Conservation (phyloP, 1,140 invertebrate species). For the Agrypnia vestita region DNA sequence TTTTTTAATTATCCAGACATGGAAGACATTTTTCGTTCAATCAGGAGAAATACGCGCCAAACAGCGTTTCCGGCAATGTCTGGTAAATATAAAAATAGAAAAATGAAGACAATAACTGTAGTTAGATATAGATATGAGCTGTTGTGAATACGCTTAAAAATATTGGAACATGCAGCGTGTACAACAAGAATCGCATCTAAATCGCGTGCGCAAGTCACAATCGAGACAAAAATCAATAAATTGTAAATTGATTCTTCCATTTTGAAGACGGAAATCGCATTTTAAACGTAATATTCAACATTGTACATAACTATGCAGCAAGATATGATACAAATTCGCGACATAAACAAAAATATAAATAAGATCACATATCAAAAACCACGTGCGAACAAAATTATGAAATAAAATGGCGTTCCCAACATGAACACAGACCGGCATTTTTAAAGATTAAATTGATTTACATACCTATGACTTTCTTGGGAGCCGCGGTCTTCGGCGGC, state of each 20-base stretch:
- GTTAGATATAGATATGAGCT: too few species aligned
- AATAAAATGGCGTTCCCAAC: constrained; percentile 41
- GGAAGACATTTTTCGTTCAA: not conserved
- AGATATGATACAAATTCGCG: not conserved
- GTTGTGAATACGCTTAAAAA: not conserved
- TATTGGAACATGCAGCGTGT: constrained; percentile 1
- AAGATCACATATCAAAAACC: constrained; percentile 38
- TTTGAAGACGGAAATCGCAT: constrained; percentile 4
- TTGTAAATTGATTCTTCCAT: constrained; percentile 28
- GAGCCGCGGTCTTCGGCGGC: constrained; percentile 68
- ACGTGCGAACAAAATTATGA: constrained; percentile 42
- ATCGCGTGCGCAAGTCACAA: constrained; percentile 28
- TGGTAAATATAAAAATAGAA: constrained; percentile 5
- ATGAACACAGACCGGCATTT: constrained; percentile 24
- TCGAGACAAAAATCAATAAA: constrained; percentile 32
- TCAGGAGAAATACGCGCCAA: constrained; percentile 31
- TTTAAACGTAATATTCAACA: not conserved
- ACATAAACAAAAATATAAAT: constrained; percentile 43
- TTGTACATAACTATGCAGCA: not conserved
- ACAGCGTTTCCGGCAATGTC: constrained; percentile 5
- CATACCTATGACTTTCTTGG: constrained; percentile 73
- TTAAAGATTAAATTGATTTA: constrained; percentile 46
- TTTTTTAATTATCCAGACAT: too few species aligned
- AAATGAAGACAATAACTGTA: constrained; percentile 8
- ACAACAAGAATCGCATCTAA: constrained; percentile 14